phyloP scores from a whole-genome alignment of 2,113 vertebrate genomes.

The Axis porcinus region DNA sequence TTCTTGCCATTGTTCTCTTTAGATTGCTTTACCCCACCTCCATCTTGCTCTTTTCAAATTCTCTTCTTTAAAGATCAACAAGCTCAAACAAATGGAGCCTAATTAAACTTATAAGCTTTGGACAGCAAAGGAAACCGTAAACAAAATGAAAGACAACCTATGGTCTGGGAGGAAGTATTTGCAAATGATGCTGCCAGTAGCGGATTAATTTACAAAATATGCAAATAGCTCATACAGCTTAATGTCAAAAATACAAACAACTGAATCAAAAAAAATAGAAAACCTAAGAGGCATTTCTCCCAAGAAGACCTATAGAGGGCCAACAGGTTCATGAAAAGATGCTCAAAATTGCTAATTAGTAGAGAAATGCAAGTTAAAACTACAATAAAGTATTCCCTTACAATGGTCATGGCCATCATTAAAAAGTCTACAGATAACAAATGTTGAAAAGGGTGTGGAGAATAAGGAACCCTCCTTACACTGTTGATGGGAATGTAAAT shows the following conservation, averaged over 20 bases:
- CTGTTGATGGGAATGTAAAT: not conserved
- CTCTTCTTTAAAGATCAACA: not conserved
- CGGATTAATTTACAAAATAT: not conserved
- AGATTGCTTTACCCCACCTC: not conserved
- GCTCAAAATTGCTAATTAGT: not conserved
- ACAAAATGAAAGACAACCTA: not conserved
- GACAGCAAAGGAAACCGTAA: not conserved
- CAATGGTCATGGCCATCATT: not conserved
- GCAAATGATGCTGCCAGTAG: not conserved
- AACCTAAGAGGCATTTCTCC: not conserved
- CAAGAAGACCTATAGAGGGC: not conserved
- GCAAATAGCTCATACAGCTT: not conserved
- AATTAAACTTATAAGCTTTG: not conserved
- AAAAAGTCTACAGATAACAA: not conserved
- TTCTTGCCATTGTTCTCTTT: not conserved
- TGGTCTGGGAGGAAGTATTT: not conserved
- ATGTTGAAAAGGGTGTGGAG: not conserved
- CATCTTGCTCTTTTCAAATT: not conserved
- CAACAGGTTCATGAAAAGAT: not conserved
- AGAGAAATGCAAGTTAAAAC: not conserved
- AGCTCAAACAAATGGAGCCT: not conserved
- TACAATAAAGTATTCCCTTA: not conserved
- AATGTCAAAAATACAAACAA: not conserved
- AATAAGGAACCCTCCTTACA: not conserved
- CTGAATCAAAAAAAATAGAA: not conserved